Conservation (phyloP, 1,140 invertebrate genomes). For the Cephus cinctus region DNA sequence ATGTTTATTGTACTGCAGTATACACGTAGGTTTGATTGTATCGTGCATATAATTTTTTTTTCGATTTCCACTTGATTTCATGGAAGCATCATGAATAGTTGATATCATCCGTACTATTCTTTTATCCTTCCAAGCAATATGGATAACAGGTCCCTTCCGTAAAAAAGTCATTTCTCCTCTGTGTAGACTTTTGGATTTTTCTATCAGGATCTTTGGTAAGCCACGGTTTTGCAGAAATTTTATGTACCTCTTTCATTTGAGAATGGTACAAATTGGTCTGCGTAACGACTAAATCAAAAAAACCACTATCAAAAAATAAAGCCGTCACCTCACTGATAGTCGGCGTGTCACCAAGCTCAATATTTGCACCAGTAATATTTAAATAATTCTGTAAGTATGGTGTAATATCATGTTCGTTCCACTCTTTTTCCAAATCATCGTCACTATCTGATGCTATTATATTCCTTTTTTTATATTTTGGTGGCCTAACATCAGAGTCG, state of each 20-base stretch:
- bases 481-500: conserved; percentile 7
- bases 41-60: too few relatives aligned
- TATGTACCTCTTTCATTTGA: too few relatives aligned
- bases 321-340: conserved; percentile 12
- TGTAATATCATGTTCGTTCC: conserved; percentile 10
- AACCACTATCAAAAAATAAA: conserved; percentile 6
- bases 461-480: conserved; percentile 10
- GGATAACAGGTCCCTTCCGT: conserved; percentile 9
- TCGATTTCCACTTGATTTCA: conserved; percentile 13
- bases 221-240: conserved; percentile 12
- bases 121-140: conserved; percentile 11
- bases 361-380: conserved; percentile 14
- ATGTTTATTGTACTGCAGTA: too few relatives aligned
- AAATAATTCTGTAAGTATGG: conserved; percentile 12
- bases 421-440: conserved; percentile 5
- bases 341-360: conserved; percentile 10
- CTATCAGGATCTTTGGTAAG: conserved; percentile 9
- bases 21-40: too few relatives aligned
- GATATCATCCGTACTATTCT: conserved; percentile 15
- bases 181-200: conserved; percentile 12
- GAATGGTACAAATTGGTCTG: too few relatives aligned
- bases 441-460: conserved; percentile 11
- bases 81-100: conserved; percentile 13
- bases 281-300: not conserved
- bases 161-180: conserved; percentile 11